Base-by-base conservation (phyloP, 30 jellyfish, hydroid and myxozoan species). In the Clytia hemisphaerica region DNA sequence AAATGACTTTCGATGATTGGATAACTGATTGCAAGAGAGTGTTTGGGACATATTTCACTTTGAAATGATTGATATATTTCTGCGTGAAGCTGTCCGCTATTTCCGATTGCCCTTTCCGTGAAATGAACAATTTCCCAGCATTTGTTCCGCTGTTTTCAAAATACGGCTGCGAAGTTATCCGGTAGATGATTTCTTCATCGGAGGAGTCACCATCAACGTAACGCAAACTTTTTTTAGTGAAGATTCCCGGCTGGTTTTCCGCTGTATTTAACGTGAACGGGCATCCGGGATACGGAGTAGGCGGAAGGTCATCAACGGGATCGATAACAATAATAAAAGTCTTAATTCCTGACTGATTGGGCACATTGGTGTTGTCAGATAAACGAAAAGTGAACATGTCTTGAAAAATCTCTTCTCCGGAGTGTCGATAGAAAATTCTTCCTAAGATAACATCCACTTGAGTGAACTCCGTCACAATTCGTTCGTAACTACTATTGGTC, bases 331-430 rank as follows among this genome's bases (percentile, higher is more conserved):
- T 65, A 48, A 72, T 78, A 83, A 91, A 91, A n/a, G 93, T 83
- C 55, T 91, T 82, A 37, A 82, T 28, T 27, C 94, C 92, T 10
- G 99, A 91, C 72, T 76, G 62, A 67, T 91, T 91, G 26, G 99
- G 99, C 7, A 75, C 59, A 18, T 79, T 50, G 29, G 88, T 51
- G 33, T 75, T 83, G 51, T 91, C 99, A 42, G 91, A 40, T 6
- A 91, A 88, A 45, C 99, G 93, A 59, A 91, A 91, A 6, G 87
- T 81, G 73, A 91, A 91, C 70, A 73, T 71, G 67, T 91, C 99
- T 25, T 78, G 72, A 68, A 81, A 82, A 36, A 61, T 62, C 70
- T 82, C 94, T 36, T 54, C 82, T 21, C 83, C 99, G 37, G 25
- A 67, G 55, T 91, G 99, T 30, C 84, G 92, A 63, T 91, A 91